A percentile compares a stretch with the other conserved stretches of the same genome.
Evolutionary conservation across 2,797 vertebrate species (phyloP).

Genomic region (Cyclura pinguis): DNA sequence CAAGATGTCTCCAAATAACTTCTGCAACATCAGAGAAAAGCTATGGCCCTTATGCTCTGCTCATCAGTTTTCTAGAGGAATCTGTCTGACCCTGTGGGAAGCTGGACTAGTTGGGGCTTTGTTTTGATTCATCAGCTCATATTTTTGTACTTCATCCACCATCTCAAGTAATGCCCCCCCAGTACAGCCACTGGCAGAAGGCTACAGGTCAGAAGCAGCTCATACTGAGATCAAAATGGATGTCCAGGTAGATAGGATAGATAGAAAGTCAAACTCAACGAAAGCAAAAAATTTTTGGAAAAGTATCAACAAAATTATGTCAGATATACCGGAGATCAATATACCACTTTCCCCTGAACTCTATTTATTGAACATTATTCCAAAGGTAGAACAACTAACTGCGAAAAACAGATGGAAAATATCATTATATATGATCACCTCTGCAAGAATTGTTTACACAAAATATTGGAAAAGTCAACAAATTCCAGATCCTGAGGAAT

Average conservation of each 20-base stretch:
- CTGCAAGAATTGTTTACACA: no score
- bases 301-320: no score
- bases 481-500: no score
- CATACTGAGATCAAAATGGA: neutral
- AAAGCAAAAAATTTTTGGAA: no score
- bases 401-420: no score
- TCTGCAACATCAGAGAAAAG: neutral
- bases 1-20: neutral
- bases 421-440: no score
- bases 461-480: no score
- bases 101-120: conserved; percentile 8
- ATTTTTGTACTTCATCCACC: neutral
- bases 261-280: neutral
- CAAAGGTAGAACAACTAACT: no score
- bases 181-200: neutral
- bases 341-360: no score
- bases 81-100: neutral
- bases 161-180: neutral
- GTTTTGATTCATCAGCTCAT: neutral
- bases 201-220: neutral
- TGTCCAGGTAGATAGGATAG: neutral
- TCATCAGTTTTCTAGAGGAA: neutral
- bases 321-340: no score
- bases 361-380: no score
- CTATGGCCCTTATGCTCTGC: neutral